phyloP scores from a whole-genome alignment of 2,888 invertebrate genomes.

The Chrysodeixis includens region DNA sequence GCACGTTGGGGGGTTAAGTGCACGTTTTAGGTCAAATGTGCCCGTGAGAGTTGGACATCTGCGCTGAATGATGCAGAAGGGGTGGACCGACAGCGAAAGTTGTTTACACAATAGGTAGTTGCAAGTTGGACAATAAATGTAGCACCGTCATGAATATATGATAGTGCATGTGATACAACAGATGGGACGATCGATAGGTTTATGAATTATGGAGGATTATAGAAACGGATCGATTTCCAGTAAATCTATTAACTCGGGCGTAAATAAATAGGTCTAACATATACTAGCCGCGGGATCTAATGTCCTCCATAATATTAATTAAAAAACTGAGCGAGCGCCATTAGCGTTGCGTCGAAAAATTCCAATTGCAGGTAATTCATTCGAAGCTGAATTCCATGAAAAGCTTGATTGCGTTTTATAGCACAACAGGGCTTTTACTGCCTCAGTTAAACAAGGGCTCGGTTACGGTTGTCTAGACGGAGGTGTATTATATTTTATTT shows the following conservation, averaged over 20 bases:
- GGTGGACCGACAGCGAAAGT: conserved; percentile 65
- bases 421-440: conserved; percentile 17
- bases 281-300: conserved; percentile 21
- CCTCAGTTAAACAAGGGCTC: conserved; percentile 18
- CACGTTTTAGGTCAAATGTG: conserved; percentile 63
- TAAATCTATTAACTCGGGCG: background rate
- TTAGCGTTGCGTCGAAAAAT: background rate
- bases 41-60: conserved; percentile 70
- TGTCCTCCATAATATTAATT: conserved; percentile 31
- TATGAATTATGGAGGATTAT: background rate
- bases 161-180: conserved; percentile 8
- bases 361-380: conserved; percentile 7
- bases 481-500: conserved; percentile 3
- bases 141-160: conserved; percentile 26
- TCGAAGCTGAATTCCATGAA: conserved; percentile 9
- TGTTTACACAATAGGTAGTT: conserved; percentile 42
- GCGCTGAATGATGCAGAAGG: conserved; percentile 67
- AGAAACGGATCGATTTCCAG: background rate
- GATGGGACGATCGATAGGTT: background rate
- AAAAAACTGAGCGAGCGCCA: conserved; percentile 29
- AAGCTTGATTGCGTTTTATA: background rate
- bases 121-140: conserved; percentile 24
- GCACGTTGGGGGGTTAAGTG: conserved; percentile 62
- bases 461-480: conserved; percentile 13
- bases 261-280: conserved; percentile 22